Evolutionary conservation across 2,797 vertebrate genomes (phyloP), one percentile per base, ranked within the genome.

Genomic region (Pseudocheirus occidentalis): DNA sequence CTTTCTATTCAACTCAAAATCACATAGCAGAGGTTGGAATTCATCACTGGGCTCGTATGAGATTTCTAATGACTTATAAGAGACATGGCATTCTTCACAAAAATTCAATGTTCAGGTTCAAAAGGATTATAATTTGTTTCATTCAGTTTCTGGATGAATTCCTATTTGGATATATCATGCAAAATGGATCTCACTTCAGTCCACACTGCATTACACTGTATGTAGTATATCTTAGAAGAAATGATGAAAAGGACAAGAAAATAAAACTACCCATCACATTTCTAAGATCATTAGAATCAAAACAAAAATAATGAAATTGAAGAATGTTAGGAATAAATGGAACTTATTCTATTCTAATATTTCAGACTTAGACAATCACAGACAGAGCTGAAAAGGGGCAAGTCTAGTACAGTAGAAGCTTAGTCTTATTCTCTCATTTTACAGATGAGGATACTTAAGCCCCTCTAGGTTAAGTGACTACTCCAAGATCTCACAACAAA

Each of bases 151-250:
- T 81, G 73, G 40, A 16, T 46, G n/a, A 81, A 81, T 81, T 94
- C 11, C 28, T 95, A 29, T 12, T 91, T 66, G 40, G 29, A 13
- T 52, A 55, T 55, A 27, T 91, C 95, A 59, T 56, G 92, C 57
- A 24, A 95, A 94, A n/a, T 34, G 24, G 24, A 50, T 81, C 21
- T 96, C 40, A 87, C 34, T 91, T 93, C 56, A 55, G 50, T 46
- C 52, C 6, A 55, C 1, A 27, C 11, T 54, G 34, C 21, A 46
- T 55, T 81, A 54, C 11, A 31, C 55, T 55, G 93, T 46, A 0
- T n/a, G 0, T 27, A 21, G 1, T 29, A 16, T 90, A 3, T 58
- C 24, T 94, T 93, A 12, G 89, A 34, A 53, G 52, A 14, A 28
- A 34, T 91, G 81, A 90, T 14, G 55, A 94, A 90, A 94, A 21